Conservation (phyloP, 2,113 vertebrate genomes). For the Neotoma lepida region DNA sequence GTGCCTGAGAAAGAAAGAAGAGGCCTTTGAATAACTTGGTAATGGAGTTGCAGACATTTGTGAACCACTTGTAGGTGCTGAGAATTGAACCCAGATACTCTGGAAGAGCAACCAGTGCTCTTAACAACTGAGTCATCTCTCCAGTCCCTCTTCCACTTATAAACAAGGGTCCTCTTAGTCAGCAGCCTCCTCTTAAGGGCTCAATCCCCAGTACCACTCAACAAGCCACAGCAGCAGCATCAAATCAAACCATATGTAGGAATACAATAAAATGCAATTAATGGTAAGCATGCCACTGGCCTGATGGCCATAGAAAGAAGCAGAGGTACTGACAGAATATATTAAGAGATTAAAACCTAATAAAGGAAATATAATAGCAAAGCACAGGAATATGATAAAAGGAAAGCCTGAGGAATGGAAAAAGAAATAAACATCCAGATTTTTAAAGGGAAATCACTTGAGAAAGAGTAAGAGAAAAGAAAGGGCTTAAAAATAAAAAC, state of each 20-base stretch:
- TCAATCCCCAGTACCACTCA: background rate
- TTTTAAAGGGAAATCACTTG: background rate
- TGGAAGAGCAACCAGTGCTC: background rate
- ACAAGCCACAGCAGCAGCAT: background rate
- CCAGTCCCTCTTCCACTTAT: background rate
- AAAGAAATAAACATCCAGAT: background rate
- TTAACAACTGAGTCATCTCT: background rate
- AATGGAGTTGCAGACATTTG: background rate
- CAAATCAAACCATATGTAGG: background rate
- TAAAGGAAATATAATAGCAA: background rate
- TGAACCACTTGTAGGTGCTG: background rate
- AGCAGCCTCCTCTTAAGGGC: background rate
- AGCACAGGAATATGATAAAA: background rate
- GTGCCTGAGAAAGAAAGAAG: background rate
- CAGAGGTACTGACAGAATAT: background rate
- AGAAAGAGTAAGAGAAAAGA: background rate
- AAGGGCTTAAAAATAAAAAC: too few relatives aligned
- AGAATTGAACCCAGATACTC: background rate
- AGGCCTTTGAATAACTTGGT: background rate
- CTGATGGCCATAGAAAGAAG: background rate
- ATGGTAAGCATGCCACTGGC: background rate
- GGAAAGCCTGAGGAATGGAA: background rate
- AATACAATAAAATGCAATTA: background rate
- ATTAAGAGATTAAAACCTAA: background rate
- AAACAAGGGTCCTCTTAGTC: background rate